Evolutionary conservation across 2,113 vertebrate species (phyloP).

Genomic region (Strix aluco): DNA sequence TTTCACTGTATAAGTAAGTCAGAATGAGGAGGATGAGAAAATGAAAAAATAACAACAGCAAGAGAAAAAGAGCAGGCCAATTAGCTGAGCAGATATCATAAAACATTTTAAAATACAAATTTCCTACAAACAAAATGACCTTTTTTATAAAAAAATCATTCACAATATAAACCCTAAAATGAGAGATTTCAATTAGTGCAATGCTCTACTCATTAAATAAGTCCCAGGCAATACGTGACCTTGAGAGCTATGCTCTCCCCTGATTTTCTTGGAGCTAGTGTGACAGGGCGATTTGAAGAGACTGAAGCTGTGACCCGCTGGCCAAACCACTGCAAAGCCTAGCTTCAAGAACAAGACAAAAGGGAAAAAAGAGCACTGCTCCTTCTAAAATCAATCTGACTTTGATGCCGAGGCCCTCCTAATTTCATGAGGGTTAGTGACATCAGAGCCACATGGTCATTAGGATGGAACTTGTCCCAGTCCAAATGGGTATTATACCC

Average conservation of each 20-base stretch:
- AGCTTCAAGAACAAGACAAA: background rate
- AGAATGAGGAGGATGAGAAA: constrained; percentile 54
- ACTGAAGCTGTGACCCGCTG: background rate
- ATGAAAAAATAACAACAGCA: constrained; percentile 47
- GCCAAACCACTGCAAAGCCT: background rate
- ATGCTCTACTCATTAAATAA: rapidly evolving
- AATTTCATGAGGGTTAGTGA: background rate
- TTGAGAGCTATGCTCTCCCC: background rate
- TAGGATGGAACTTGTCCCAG: background rate
- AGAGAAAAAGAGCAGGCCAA: constrained; percentile 66
- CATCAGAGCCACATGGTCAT: rapidly evolving
- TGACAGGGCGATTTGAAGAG: rapidly evolving
- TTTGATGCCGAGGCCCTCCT: rapidly evolving
- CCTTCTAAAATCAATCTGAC: background rate
- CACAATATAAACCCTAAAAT: background rate
- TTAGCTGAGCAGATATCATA: constrained; percentile 20
- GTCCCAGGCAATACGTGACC: rapidly evolving
- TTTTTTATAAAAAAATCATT: background rate
- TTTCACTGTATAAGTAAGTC: constrained; percentile 82
- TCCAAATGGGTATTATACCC: background rate
- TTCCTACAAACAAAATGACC: background rate
- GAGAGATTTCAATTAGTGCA: background rate
- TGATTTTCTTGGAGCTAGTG: too few relatives aligned
- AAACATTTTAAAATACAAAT: background rate
- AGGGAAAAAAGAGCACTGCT: background rate